Evolutionary conservation across 2,113 vertebrate genomes (phyloP), one percentile per base, ranked within the genome.

Genomic region (Pachypanchax playfairii): DNA sequence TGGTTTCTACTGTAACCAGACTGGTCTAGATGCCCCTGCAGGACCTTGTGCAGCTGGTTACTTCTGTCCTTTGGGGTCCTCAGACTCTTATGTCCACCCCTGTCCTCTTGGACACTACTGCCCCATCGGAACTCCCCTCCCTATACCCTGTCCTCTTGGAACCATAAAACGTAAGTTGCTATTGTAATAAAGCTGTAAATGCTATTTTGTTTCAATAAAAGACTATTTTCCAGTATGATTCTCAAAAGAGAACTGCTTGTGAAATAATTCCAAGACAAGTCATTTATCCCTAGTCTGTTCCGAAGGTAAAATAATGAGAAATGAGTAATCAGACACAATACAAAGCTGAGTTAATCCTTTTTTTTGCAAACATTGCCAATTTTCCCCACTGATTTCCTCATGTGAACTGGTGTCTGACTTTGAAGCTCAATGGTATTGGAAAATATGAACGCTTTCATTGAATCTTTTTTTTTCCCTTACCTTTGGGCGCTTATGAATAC

Each of bases 91-190:
- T 38, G 13, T 71, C n/a, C 39, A 63, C 0, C 65, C 26, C 9
- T 93, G 92, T 70, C 83, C 74, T 25, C 46, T 29, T 38, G 94
- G 95, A 72, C 89, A 95, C 79, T 97, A 92, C 70, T 98, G 96
- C 81, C 94, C 94, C 68, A 56, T 39, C 65, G 91, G 89, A 35
- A 94, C 91, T 18, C 69, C 72, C 28, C 42, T 84, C 46, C 90
- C 89, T 41, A 59, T 89, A 31, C 84, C 87, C 39, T 93, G 92
- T 69, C 88, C 85, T 41, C 18, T 52, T 36, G 91, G 91, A 71
- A 91, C 89, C 42, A 33, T 91, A 21, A 87, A 75, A 75, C 57
- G 91, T 93, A 77, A 91, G 86, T 47, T 24, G 5, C 21, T 9
- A 12, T 42, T 60, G 2, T 33, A 6, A 56, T 43, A 22, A 6